These are phyloP conservation scores for Gadopsis marmoratus DNA, from an alignment of 2,797 vertebrate genomes.

Conservation along the genomic window DNA sequence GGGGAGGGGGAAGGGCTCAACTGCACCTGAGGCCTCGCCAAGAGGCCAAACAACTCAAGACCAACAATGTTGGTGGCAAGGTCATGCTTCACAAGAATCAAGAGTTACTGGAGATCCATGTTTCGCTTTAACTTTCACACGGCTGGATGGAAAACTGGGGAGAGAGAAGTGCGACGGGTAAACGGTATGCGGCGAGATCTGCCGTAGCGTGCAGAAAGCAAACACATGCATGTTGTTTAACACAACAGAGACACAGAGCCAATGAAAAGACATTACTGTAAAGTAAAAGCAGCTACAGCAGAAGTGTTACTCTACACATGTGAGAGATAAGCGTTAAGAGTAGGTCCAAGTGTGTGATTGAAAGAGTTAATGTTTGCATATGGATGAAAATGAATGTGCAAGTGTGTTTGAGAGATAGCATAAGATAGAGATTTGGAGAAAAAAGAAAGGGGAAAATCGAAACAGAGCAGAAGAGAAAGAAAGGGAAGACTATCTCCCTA, in stretches of 20 bases:
- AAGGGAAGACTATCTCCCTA: conserved; percentile 68
- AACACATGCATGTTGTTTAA: conserved; percentile 79
- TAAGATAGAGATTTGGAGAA: conserved; percentile 47
- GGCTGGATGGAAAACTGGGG: conserved; percentile 64
- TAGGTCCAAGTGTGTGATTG: conserved; percentile 59
- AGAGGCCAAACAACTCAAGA: conserved; percentile 78
- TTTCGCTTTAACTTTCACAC: conserved; percentile 71
- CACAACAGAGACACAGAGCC: conserved; percentile 77
- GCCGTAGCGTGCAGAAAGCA: conserved; percentile 70
- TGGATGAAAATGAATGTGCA: conserved; percentile 60
- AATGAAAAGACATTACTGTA: conserved; percentile 80
- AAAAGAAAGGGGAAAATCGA: conserved; percentile 30
- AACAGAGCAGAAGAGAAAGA: conserved; percentile 41
- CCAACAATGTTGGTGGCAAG: conserved; percentile 81
- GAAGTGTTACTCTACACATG: conserved; percentile 73
- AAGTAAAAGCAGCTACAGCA: conserved; percentile 66
- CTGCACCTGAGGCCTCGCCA: conserved; percentile 71
- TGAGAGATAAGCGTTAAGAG: conserved; percentile 71
- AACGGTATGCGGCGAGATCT: conserved; percentile 68
- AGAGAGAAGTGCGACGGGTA: conserved; percentile 64
- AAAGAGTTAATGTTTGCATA: conserved; percentile 69
- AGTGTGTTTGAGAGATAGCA: conserved; percentile 66
- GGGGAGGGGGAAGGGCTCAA: conserved; percentile 48
- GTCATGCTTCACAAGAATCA: conserved; percentile 65
- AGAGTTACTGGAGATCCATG: conserved; percentile 70